Evolutionary conservation across 2,888 invertebrate species (phyloP).

Genomic region (Drosophila neoperkinsi): DNA sequence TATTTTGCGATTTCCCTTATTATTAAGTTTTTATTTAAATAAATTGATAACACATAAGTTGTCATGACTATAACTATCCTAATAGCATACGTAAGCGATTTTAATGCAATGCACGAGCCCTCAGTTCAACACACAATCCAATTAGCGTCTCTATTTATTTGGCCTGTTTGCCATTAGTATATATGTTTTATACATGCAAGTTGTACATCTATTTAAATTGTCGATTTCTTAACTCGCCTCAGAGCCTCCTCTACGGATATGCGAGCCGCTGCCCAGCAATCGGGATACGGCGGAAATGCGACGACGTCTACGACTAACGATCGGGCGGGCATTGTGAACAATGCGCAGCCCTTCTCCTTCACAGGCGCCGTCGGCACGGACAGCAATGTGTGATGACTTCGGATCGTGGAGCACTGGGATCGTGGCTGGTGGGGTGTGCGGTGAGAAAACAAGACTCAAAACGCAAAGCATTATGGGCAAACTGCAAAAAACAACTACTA

Average conservation of each 20-base stretch:
- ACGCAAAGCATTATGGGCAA: conserved; percentile 66
- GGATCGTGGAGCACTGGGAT: conserved; percentile 16
- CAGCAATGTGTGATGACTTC: conserved; percentile 88
- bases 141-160: conserved; percentile 20
- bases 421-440: conserved; percentile 59
- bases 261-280: conserved; percentile 87
- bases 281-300: conserved; percentile 66
- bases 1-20: neutral
- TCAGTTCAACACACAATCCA: conserved; percentile 16
- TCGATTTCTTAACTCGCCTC: conserved; percentile 3
- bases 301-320: conserved; percentile 86
- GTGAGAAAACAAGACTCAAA: conserved; percentile 79
- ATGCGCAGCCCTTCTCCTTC: conserved; percentile 92
- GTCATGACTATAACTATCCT: neutral
- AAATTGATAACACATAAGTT: neutral
- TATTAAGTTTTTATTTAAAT: neutral
- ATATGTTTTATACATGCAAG: neutral
- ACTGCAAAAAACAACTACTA: conserved; percentile 34
- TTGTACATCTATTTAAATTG: conserved; percentile 9
- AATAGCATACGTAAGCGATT: neutral
- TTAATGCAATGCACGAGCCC: conserved; percentile 32
- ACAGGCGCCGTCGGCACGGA: conserved; percentile 89
- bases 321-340: conserved; percentile 91
- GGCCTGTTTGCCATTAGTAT: neutral
- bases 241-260: conserved; percentile 93